These are phyloP conservation scores for Gambusia yucatana DNA, from an alignment of 2,797 vertebrate species.

Conservation along the genomic window DNA sequence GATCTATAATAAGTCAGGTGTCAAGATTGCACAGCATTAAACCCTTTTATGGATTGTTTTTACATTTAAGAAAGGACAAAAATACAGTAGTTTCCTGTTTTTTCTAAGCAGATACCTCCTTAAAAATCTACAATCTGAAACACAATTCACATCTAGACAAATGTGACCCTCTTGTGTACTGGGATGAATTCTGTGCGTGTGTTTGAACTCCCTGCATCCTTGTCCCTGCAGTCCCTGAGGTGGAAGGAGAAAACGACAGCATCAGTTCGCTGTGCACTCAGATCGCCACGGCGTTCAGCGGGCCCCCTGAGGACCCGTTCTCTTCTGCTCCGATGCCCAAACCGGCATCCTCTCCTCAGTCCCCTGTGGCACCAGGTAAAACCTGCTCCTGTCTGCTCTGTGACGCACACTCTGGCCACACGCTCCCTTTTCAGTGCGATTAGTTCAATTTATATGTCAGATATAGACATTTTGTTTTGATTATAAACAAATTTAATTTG, in stretches of 20 bases:
- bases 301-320: conserved; percentile 93
- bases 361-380: conserved; percentile 92
- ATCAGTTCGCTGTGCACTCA: conserved; percentile 97
- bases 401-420: background rate
- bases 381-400: background rate
- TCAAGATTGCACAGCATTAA: background rate
- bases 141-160: background rate
- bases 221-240: conserved; percentile 86
- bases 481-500: background rate
- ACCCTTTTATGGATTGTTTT: background rate
- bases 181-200: background rate
- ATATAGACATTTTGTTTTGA: background rate
- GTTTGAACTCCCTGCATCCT: background rate
- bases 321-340: conserved; percentile 95
- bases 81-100: background rate
- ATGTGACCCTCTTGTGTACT: background rate
- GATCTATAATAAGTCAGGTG: background rate
- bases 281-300: conserved; percentile 94
- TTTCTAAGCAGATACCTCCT: background rate
- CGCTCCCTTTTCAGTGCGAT: background rate
- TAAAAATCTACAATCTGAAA: background rate
- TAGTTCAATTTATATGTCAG: background rate
- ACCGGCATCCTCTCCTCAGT: conserved; percentile 90
- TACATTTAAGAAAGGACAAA: background rate
- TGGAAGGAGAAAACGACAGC: conserved; percentile 93